Evolutionary conservation across 2,888 invertebrate genomes (phyloP).

Genomic region (Argyra leucocephala): DNA sequence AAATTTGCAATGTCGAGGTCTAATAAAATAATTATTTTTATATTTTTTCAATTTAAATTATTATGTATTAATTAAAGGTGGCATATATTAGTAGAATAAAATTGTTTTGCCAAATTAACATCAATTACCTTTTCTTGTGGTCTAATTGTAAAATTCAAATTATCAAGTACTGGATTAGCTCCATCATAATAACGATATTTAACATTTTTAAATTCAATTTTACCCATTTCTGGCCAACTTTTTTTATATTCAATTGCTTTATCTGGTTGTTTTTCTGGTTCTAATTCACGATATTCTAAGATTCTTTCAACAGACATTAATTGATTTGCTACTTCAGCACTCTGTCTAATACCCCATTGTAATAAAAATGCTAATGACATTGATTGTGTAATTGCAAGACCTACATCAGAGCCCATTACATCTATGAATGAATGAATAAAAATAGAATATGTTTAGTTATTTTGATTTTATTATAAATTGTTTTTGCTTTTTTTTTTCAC

Average conservation of each 20-base stretch:
- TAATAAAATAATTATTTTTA: not conserved
- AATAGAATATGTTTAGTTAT: too few species aligned
- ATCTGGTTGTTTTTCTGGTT: conserved; percentile 42
- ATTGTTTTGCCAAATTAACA: not conserved
- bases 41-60: not conserved
- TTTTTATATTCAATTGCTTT: conserved; percentile 21
- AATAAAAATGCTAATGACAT: conserved; percentile 46
- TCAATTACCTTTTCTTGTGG: conserved; percentile 47
- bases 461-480: too few species aligned
- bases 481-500: too few species aligned
- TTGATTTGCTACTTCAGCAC: conserved; percentile 59
- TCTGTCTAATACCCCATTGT: conserved; percentile 65
- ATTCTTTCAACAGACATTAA: conserved; percentile 65
- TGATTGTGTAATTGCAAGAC: conserved; percentile 48
- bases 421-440: conserved; percentile 14
- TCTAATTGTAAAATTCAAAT: conserved; percentile 50
- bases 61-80: not conserved
- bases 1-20: not conserved
- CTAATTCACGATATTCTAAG: conserved; percentile 50
- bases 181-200: conserved; percentile 64
- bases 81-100: not conserved
- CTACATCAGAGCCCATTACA: conserved; percentile 43
- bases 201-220: conserved; percentile 45
- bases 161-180: conserved; percentile 69
- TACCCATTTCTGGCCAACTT: conserved; percentile 48